phyloP scores from a whole-genome alignment of 2,888 invertebrate genomes.

The Idaea straminata region DNA sequence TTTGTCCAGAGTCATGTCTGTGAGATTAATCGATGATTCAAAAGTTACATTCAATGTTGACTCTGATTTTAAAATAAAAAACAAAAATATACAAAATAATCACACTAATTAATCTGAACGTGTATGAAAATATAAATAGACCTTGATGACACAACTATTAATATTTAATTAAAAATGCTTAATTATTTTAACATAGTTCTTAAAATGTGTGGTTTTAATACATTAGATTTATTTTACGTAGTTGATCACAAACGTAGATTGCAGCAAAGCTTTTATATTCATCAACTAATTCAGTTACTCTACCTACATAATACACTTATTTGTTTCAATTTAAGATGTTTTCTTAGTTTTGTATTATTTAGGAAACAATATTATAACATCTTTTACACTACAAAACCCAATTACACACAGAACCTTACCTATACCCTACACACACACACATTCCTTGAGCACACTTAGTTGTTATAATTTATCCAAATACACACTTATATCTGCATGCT shows the following conservation, averaged over 20 bases:
- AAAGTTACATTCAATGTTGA: not conserved
- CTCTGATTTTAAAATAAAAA: not conserved
- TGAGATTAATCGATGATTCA: not conserved
- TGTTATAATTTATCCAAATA: slow-evolving; percentile 24
- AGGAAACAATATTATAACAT: slow-evolving; percentile 15
- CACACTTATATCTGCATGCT: slow-evolving; percentile 30
- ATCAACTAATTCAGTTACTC: slow-evolving; percentile 71
- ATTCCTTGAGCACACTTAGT: slow-evolving; percentile 23
- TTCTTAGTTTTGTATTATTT: slow-evolving; percentile 54
- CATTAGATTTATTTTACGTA: slow-evolving; percentile 45
- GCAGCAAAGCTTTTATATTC: slow-evolving; percentile 71
- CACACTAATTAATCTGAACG: not conserved
- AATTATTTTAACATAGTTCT: slow-evolving; percentile 49
- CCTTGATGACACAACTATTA: not conserved
- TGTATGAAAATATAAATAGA: slow-evolving; percentile 2
- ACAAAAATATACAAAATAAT: not conserved
- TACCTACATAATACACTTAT: slow-evolving; percentile 68
- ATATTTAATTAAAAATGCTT: slow-evolving; percentile 27
- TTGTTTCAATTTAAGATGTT: slow-evolving; percentile 67
- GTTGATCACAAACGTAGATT: slow-evolving; percentile 61
- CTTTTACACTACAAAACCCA: slow-evolving; percentile 18
- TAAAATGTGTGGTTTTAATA: slow-evolving; percentile 66
- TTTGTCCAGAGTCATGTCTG: not conserved
- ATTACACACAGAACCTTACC: slow-evolving; percentile 27
- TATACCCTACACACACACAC: slow-evolving; percentile 28